phyloP scores from a whole-genome alignment of 2,888 invertebrate genomes.

The Caenorhabditis uteleia region DNA sequence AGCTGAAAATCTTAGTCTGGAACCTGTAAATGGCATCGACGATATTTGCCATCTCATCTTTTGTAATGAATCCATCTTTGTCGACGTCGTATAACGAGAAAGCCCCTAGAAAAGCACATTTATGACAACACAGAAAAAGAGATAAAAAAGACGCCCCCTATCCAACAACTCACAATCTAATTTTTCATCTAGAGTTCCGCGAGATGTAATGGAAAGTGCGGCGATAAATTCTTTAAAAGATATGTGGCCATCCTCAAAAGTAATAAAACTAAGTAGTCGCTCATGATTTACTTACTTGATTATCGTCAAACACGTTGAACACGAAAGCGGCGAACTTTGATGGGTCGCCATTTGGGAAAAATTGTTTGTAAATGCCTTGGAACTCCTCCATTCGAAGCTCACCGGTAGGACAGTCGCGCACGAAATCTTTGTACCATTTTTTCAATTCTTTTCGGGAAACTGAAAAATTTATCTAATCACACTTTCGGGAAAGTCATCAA shows the following conservation, averaged over 20 bases:
- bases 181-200: conserved; percentile 69
- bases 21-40: conserved; percentile 56
- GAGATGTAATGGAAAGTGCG: conserved; percentile 69
- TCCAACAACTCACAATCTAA: conserved; percentile 64
- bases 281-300: conserved; percentile 83
- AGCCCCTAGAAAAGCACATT: conserved; percentile 70
- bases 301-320: conserved; percentile 97
- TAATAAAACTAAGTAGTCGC: too few relatives aligned
- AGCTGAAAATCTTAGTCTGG: too few relatives aligned
- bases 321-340: conserved; percentile 97
- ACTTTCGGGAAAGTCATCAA: not conserved
- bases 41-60: conserved; percentile 64
- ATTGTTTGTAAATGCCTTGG: conserved; percentile 83
- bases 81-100: conserved; percentile 73
- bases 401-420: conserved; percentile 72
- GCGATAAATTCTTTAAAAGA: conserved; percentile 69
- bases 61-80: conserved; percentile 73
- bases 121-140: conserved; percentile 1
- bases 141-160: not conserved
- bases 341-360: conserved; percentile 98
- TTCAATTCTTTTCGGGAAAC: conserved; percentile 71
- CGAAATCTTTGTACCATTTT: conserved; percentile 73
- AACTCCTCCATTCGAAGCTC: conserved; percentile 70
- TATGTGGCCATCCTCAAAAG: conserved; percentile 63
- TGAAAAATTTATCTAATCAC: conserved; percentile 56